These are phyloP conservation scores for Calliphora vicina DNA, from an alignment of 1,140 invertebrate genomes.

Conservation along the genomic window DNA sequence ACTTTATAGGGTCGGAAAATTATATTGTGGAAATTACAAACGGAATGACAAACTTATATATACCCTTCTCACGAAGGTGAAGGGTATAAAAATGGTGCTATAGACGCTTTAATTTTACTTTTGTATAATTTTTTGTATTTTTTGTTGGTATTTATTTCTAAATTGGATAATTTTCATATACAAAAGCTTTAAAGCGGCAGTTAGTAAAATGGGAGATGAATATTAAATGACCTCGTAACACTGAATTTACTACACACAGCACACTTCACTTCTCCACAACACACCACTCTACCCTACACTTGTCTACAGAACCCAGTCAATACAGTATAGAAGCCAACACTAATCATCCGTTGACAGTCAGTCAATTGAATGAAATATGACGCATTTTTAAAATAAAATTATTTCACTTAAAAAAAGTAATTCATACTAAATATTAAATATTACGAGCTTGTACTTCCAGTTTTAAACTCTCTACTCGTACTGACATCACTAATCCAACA, in stretches of 20 bases:
- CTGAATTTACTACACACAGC: neutral
- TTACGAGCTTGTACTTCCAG: too few species aligned
- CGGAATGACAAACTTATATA: too few species aligned
- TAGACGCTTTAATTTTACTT: neutral
- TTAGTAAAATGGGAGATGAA: neutral
- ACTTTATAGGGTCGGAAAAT: too few species aligned
- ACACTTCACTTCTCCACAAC: neutral
- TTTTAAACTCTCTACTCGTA: too few species aligned
- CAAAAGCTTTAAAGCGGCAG: neutral
- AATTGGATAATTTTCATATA: slow-evolving; percentile 10
- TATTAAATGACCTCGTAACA: slow-evolving; percentile 8
- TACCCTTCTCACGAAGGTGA: too few species aligned
- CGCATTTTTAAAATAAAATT: neutral
- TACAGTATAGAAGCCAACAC: too few species aligned
- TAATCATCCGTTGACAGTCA: neutral
- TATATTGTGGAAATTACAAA: too few species aligned
- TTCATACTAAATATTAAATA: too few species aligned
- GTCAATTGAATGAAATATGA: neutral
- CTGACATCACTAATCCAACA: too few species aligned
- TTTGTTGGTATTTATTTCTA: neutral
- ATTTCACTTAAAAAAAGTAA: neutral
- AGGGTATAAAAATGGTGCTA: too few species aligned
- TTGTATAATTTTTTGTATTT: neutral
- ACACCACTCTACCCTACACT: too few species aligned
- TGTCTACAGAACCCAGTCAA: too few species aligned